Base-by-base conservation (phyloP, 2,888 invertebrate species). In the Drosophila rellima region DNA sequence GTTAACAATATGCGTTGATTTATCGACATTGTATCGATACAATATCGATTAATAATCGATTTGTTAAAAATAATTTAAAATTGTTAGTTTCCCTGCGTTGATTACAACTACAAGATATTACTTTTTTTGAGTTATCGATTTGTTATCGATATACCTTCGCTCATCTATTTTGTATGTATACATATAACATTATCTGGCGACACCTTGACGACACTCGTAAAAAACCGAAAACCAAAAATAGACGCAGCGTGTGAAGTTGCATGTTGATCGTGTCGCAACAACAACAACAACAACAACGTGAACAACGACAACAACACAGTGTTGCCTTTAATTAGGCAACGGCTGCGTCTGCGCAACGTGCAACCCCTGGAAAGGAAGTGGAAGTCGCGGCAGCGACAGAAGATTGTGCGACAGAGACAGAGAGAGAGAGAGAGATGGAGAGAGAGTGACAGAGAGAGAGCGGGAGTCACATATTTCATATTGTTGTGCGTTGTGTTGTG, bases 311-410 rank as follows among this genome's bases (percentile, higher is more conserved):
- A 31, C 8, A 55, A 44, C 17, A 70, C 54, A 13, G 45, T 17
- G 42, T 45, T 65, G 64, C 50, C 55, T 18, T 61, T 75, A 75
- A 75, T 75, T 75, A 75, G 66, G 66, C 50, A 26, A 13, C 63
- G 75, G 66, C 69, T 62, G 73, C 75, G 74, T 29, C 62, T 67
- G 74, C 71, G 74, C 75, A 55, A 44, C 54, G 61, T 47, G 74
- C 75, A 70, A 70, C 74, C 75, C 75, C 74, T 59, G 57, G 50
- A 65, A 70, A 74, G 75, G 74, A 74, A 74, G 74, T 66, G 23
- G 31, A 26, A 13, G 29, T 20, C 48, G 44, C 7, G 15, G 56
- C 2, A 6, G 11, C 7, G 13, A 10, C 18, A 26, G 51, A 26
- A 50, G 35, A 42, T 5, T 20, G 39, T 8, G 52, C 3, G 37